phyloP scores from a whole-genome alignment of 2,888 invertebrate species.

The Dione vanillae region DNA sequence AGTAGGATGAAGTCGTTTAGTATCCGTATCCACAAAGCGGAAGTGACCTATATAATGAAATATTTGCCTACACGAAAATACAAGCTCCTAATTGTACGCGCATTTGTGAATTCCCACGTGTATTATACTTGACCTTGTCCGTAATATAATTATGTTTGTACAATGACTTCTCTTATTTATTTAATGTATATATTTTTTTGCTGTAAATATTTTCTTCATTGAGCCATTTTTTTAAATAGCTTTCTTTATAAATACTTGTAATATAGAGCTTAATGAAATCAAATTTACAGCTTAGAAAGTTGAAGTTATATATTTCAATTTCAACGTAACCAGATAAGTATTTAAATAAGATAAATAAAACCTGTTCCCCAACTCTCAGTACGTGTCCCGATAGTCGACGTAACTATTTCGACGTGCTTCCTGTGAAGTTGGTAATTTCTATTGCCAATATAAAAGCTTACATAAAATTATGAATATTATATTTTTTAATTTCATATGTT shows the following conservation, averaged over 20 bases:
- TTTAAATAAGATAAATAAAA: conserved; percentile 19
- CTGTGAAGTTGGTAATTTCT: conserved; percentile 9
- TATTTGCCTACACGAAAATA: conserved; percentile 15
- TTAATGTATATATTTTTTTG: too few relatives aligned
- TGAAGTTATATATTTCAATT: not conserved
- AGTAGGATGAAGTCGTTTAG: not conserved
- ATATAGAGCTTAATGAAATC: not conserved
- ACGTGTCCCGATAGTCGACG: conserved; percentile 8
- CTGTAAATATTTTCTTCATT: too few relatives aligned
- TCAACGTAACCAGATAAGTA: not conserved
- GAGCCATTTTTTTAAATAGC: too few relatives aligned
- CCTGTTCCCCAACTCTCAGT: conserved; percentile 10
- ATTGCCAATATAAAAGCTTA: not conserved
- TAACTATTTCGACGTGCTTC: conserved; percentile 22
- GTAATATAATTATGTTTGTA: too few relatives aligned
- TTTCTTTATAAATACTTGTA: too few relatives aligned
- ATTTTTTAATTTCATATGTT: too few relatives aligned
- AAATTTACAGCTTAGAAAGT: not conserved
- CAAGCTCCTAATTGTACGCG: conserved; percentile 21
- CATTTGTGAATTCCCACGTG: conserved; percentile 21
- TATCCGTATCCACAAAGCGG: not conserved
- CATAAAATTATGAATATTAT: too few relatives aligned
- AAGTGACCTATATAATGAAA: conserved; percentile 8
- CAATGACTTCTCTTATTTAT: too few relatives aligned
- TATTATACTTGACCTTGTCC: conserved; percentile 22